phyloP scores from a whole-genome alignment of 1,140 invertebrate genomes.

The Drosophila pachea region DNA sequence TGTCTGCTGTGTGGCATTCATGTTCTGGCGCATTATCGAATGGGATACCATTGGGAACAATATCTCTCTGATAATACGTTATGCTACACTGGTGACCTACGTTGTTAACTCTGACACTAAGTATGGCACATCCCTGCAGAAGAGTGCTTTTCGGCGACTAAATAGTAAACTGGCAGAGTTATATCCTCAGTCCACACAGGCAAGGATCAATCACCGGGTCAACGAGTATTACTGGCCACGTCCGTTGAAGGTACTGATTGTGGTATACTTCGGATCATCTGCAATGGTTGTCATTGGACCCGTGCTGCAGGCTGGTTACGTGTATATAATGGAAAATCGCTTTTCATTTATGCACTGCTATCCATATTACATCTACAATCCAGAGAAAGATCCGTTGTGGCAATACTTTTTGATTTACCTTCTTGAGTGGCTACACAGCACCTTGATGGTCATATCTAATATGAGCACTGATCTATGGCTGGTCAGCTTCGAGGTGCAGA shows the following conservation, averaged over 20 bases:
- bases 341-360: conserved; percentile 50
- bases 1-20: conserved; percentile 11
- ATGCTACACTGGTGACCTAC: conserved; percentile 46
- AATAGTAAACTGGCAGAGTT: conserved; percentile 32
- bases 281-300: conserved; percentile 46
- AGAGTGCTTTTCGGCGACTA: conserved; percentile 12
- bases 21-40: conserved; percentile 36
- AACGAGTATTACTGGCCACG: conserved; percentile 53
- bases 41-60: conserved; percentile 22
- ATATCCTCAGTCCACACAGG: conserved; percentile 31
- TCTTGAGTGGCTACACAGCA: conserved; percentile 48
- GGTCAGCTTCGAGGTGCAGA: conserved; percentile 48
- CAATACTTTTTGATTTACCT: conserved; percentile 41
- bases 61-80: conserved; percentile 39
- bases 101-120: conserved; percentile 53
- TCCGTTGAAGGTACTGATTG: conserved; percentile 4
- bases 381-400: conserved; percentile 29
- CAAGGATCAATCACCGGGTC: conserved; percentile 26
- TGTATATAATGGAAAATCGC: neutral
- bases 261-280: conserved; percentile 36
- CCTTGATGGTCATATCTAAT: conserved; percentile 46
- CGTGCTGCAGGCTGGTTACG: conserved; percentile 20
- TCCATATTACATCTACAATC: conserved; percentile 43
- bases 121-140: conserved; percentile 39
- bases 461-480: conserved; percentile 53